These are phyloP conservation scores for Puffinus mauretanicus DNA, from an alignment of 2,113 vertebrate genomes.

Conservation along the genomic window DNA sequence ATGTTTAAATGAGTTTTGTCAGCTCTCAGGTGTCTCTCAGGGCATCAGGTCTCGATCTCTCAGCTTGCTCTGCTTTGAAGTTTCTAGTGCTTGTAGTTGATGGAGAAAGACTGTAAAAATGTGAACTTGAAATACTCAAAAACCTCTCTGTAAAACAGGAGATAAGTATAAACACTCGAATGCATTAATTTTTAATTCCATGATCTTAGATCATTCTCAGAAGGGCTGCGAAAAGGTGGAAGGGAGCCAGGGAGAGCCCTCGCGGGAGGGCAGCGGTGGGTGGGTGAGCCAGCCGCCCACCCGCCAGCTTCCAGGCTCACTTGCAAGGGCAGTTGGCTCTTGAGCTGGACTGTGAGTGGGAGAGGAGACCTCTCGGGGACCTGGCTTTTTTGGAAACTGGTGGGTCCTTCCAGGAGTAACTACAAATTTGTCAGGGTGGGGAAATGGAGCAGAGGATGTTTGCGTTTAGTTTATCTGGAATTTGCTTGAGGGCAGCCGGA, in stretches of 20 bases:
- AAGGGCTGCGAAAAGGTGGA: neutral
- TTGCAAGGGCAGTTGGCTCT: neutral
- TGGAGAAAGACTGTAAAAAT: neutral
- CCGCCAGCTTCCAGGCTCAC: rapidly evolving
- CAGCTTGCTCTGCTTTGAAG: neutral
- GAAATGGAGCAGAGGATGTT: neutral
- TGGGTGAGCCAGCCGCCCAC: neutral
- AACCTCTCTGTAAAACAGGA: neutral
- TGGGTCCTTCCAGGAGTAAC: neutral
- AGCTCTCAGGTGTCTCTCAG: constrained; percentile 25
- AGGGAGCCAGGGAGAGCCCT: neutral
- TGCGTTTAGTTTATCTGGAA: neutral
- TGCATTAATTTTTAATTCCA: neutral
- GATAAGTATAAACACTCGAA: neutral
- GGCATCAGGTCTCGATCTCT: neutral
- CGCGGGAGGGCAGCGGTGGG: too few relatives aligned
- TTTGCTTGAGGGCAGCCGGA: neutral
- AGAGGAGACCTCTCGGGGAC: neutral
- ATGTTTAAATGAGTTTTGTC: neutral
- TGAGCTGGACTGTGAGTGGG: neutral
- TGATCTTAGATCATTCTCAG: neutral
- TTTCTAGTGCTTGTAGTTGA: neutral
- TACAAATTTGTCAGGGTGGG: neutral
- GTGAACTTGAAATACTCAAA: neutral
- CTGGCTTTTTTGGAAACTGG: neutral